Evolutionary conservation across 2,113 vertebrate genomes (phyloP).

Genomic region (Hydrolagus affinis): DNA sequence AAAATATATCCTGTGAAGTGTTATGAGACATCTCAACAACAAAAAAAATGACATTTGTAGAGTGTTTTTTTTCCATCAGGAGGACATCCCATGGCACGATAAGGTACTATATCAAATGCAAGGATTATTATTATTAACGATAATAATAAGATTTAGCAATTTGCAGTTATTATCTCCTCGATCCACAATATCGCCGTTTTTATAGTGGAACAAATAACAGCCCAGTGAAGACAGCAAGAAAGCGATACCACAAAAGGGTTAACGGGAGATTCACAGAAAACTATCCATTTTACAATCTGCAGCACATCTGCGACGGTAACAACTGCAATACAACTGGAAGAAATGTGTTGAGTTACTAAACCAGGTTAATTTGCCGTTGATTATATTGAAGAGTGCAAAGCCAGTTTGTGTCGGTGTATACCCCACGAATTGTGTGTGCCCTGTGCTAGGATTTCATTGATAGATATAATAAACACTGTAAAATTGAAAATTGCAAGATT

Average conservation of each 20-base stretch:
- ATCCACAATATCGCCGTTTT: too few relatives aligned
- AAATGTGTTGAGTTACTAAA: neutral
- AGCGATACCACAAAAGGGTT: neutral
- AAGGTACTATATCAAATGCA: too few relatives aligned
- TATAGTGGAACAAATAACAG: too few relatives aligned
- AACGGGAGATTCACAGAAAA: neutral
- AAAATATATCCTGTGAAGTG: too few relatives aligned
- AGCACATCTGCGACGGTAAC: neutral
- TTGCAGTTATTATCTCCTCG: too few relatives aligned
- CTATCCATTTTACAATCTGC: neutral
- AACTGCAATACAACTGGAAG: neutral
- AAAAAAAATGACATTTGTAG: too few relatives aligned
- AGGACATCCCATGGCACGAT: too few relatives aligned
- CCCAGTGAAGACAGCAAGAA: too few relatives aligned
- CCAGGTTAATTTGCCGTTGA: neutral
- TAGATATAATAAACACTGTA: neutral
- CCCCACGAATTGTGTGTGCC: neutral
- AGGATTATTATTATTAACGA: too few relatives aligned
- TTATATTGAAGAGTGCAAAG: neutral
- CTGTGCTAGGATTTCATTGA: neutral
- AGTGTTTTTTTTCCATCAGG: too few relatives aligned
- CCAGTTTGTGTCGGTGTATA: neutral
- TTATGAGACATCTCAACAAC: too few relatives aligned
- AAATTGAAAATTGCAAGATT: neutral
- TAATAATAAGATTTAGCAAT: too few relatives aligned